A percentile compares a stretch with the other conserved stretches of the same genome.
Evolutionary conservation across 1,140 invertebrate genomes (phyloP).

Genomic region (Philopotamus ludificatus): DNA sequence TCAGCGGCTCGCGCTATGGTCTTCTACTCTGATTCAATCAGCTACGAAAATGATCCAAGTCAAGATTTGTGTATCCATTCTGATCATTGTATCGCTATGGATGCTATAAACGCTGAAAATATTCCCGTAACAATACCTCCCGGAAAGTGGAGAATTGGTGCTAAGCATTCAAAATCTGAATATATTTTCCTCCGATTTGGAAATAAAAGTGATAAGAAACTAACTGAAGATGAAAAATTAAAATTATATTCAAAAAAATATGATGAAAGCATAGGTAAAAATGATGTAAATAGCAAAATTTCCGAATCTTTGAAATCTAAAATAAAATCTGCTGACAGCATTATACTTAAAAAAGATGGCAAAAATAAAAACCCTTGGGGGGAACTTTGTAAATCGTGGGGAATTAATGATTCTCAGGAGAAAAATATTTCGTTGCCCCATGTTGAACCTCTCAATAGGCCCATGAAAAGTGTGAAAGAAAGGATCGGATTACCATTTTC

Average conservation of each 20-base stretch:
- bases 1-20: slow-evolving; percentile 39
- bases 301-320: slow-evolving; percentile 39
- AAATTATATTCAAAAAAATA: slow-evolving; percentile 39
- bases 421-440: slow-evolving; percentile 49
- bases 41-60: slow-evolving; percentile 11
- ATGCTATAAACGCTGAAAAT: slow-evolving; percentile 4
- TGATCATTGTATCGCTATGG: background rate
- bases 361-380: slow-evolving; percentile 70
- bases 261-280: slow-evolving; percentile 4
- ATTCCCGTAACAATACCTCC: slow-evolving; percentile 22
- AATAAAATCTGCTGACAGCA: slow-evolving; percentile 19
- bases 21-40: slow-evolving; percentile 36
- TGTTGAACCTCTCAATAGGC: background rate
- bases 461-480: slow-evolving; percentile 14
- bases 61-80: background rate
- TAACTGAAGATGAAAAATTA: slow-evolving; percentile 26
- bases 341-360: slow-evolving; percentile 5
- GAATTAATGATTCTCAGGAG: slow-evolving; percentile 62
- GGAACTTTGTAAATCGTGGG: slow-evolving; percentile 67
- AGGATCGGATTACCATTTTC: background rate
- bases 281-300: slow-evolving; percentile 24
- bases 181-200: slow-evolving; percentile 37
- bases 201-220: slow-evolving; percentile 40
- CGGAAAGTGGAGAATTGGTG: slow-evolving; percentile 33
- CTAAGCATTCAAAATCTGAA: slow-evolving; percentile 34